Evolutionary conservation across 2,888 invertebrate species (phyloP), one percentile per base, ranked within the genome.

Genomic region (Crepidodera aurea): DNA sequence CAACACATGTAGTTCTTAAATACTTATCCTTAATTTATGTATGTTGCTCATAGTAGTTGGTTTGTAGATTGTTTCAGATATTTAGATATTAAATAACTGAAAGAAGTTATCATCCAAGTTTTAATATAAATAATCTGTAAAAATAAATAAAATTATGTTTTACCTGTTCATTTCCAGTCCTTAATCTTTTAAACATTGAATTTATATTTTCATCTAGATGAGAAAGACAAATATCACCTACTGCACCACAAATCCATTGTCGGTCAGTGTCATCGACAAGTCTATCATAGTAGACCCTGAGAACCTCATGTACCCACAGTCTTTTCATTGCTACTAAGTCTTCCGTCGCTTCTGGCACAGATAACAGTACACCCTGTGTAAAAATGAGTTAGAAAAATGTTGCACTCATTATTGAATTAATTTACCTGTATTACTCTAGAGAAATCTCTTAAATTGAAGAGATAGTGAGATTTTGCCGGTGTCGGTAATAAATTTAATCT

Each of bases 391-490:
- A n/a, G n/a, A n/a, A n/a, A n/a, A n/a, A n/a, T n/a, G n/a, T n/a
- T n/a, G n/a, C n/a, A n/a, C n/a, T n/a, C n/a, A n/a, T n/a, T n/a
- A n/a, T n/a, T n/a, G n/a, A n/a, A n/a, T n/a, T n/a, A n/a, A 22
- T 6, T 39, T 79, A 90, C 91, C 83, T 92, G 87, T 73, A 98
- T 92, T 8, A 98, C 96, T 75, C 96, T 86, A 0, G 95, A 92
- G 79, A 97, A 96, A 79, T 98, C 97, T 70, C 96, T 86, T 69
- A 98, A 84, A 82, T 97, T 97, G 81, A 98, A 98, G 5, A 96
- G 86, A 78, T 98, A 97, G 81, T 97, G 97, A 0, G 93, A 94
- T 78, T 96, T 97, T 0, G 92, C 86, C 0, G 97, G 97, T 0
- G 96, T 97, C 0, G 97, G 97, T 48, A 97, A 81, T 60, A 98